Evolutionary conservation across 53 echinoderm and acorn worm species (phyloP), one percentile per base, ranked within the genome.

Genomic region (Temnopleurus reevesii): DNA sequence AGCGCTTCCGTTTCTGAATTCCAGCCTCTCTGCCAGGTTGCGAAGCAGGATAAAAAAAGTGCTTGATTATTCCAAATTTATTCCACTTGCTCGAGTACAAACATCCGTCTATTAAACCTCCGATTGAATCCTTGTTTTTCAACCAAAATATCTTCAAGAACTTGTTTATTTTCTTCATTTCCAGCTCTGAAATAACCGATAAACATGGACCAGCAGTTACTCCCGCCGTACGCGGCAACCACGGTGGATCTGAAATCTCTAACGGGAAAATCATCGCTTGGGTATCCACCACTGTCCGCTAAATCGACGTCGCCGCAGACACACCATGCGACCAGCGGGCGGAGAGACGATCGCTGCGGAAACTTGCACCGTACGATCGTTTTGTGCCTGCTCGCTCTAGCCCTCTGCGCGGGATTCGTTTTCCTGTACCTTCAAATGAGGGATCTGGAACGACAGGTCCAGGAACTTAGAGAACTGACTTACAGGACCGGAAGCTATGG

Each of bases 51-150:
- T 71, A 33, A 29, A 12, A 41, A 15, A 8, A 19, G 71, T 71
- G 71, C 71, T 36, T 71, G 71, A 41, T n/a, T 71, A 71, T 71
- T 71, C 71, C 71, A n/a, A 71, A 71, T 71, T 71, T 38, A 71
- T 19, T 71, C 41, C 71, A 36, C n/a, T 41, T 60, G 36, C 41
- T 36, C 71, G 8, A n/a, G 71, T 2, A 6, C 19, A 41, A 41
- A 5, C n/a, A 38, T 34, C 36, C 8, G 41, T 38, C 41, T 0
- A 29, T 38, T 34, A 65, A 24, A 2, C 38, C 31, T 10, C 65
- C 36, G 18, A 8, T 38, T 29, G 8, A 36, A 35, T 35, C 36
- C 36, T 36, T n/a, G n/a, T n/a, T n/a, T n/a, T n/a, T n/a, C n/a
- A n/a, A n/a, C n/a, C n/a, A 21, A 19, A 13, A 71, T 41, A 4